Base-by-base conservation (phyloP, 2,888 invertebrate genomes). In the Resseliella maxima region DNA sequence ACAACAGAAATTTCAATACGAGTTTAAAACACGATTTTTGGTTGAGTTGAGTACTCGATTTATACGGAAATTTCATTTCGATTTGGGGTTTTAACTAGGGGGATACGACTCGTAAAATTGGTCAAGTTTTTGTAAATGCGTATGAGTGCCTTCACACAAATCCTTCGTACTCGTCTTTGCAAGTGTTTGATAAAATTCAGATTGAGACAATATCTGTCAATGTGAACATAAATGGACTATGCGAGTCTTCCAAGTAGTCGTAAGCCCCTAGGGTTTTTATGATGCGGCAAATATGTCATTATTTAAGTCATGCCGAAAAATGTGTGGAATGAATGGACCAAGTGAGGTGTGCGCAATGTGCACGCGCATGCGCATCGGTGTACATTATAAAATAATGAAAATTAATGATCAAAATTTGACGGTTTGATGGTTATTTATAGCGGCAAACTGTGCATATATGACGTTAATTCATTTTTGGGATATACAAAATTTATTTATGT, bases 361-460 rank as follows among this genome's bases (percentile, higher is more conserved):
- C 2, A 6, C n/a, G 38, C 21, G n/a, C 83, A 72, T 31, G n/a
- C 83, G 83, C 21, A 24, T 3, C 83, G n/a, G 21, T n/a, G 38
- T n/a, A 21, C n/a, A 41, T 38, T 83, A 83, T 38, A 38, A 38
- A 83, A 83, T 83, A 38, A 83, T 83, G 83, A 83, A 83, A 83
- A 83, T 83, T 83, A 83, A 83, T 83, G 83, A 83, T 83, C 83
- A 41, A 36, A 38, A 38, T 83, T 38, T 83, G 83, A 83, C 83
- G 83, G 83, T 24, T 83, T 83, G 83, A 83, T 83, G 83, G 83
- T 83, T 83, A 83, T 83, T 83, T 83, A 83, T 83, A n/a, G 83
- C 38, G 83, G 83, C 36, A 8, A n/a, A 83, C 83, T 38, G 24
- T 38, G 38, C n/a, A 38, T 38, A 21, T 83, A 38, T 38, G 10